These are phyloP conservation scores for Nomada fabriciana DNA, from an alignment of 2,888 invertebrate genomes.

Conservation along the genomic window DNA sequence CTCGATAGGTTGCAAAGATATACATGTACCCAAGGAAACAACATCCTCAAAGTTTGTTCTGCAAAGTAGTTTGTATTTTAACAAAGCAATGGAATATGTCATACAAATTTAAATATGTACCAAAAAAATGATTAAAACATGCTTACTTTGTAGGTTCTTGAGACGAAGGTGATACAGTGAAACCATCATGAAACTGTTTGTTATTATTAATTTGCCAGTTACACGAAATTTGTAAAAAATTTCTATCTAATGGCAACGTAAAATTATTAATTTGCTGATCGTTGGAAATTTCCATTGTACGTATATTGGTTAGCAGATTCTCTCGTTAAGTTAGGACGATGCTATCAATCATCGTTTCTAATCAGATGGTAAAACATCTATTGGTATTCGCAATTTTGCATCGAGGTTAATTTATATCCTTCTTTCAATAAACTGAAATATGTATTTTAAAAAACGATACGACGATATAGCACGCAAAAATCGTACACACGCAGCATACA, in stretches of 20 bases:
- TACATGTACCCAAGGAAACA: slow-evolving; percentile 80
- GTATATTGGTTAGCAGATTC: background rate
- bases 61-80: slow-evolving; percentile 39
- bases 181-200: slow-evolving; percentile 71
- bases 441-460: background rate
- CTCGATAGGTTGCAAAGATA: slow-evolving; percentile 72
- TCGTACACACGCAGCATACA: background rate
- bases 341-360: background rate
- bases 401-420: slow-evolving; percentile 29
- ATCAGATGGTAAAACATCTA: background rate
- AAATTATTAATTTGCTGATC: slow-evolving; percentile 6
- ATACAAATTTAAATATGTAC: background rate
- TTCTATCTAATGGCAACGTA: slow-evolving; percentile 9
- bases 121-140: slow-evolving; percentile 6
- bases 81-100: background rate
- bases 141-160: slow-evolving; percentile 72
- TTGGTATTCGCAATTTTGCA: slow-evolving; percentile 5
- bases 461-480: background rate
- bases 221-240: slow-evolving; percentile 67
- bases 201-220: slow-evolving; percentile 77
- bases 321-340: background rate
- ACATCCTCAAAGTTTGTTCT: slow-evolving; percentile 81
- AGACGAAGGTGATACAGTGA: slow-evolving; percentile 67
- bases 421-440: background rate
- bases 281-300: slow-evolving; percentile 45